Evolutionary conservation across 2,113 vertebrate species (phyloP), one percentile per base, ranked within the genome.

Genomic region (Aptenodytes forsteri): DNA sequence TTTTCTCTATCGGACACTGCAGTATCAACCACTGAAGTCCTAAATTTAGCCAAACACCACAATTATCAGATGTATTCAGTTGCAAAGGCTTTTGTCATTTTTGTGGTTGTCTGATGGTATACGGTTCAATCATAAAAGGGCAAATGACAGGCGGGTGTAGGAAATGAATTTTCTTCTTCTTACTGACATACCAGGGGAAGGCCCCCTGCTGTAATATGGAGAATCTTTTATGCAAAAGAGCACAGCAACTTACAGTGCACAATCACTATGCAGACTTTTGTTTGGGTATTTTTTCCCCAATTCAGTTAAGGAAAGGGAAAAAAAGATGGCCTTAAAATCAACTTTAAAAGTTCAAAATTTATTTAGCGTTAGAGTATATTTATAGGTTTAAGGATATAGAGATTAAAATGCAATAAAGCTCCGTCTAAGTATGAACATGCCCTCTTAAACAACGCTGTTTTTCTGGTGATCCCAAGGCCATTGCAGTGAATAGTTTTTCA

Each of bases 201-300:
- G 94, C 95, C 96, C 98, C 98, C 98, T 97, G 98, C 98, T 98
- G 98, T 97, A 98, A 98, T 93, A 96, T 79, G 97, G 98, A 98
- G 98, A 98, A 98, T 98, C 96, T 98, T 97, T 98, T 98, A 98
- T 98, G 98, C 97, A 98, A 98, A 98, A 98, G 91, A 98, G 98
- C 96, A 96, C 86, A 97, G 96, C 96, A 97, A 97, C 98, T 98
- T 97, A 79, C 95, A 96, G 96, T 10, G 14, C 88, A 89, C 98
- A 98, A 98, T 98, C 98, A 97, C 97, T 91, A 93, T 93, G 97
- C 98, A 98, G 97, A 87, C 54, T 91, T 93, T 20, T 85, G 38
- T 78, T 73, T 77, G 64, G 29, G 21, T 40, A 1, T n/a, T 94
- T 97, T 96, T 92, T 93, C 84, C 95, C 88, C 95, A 93, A 12